Base-by-base conservation (phyloP, 2,797 vertebrate genomes). In the Bradypodion ventrale region DNA sequence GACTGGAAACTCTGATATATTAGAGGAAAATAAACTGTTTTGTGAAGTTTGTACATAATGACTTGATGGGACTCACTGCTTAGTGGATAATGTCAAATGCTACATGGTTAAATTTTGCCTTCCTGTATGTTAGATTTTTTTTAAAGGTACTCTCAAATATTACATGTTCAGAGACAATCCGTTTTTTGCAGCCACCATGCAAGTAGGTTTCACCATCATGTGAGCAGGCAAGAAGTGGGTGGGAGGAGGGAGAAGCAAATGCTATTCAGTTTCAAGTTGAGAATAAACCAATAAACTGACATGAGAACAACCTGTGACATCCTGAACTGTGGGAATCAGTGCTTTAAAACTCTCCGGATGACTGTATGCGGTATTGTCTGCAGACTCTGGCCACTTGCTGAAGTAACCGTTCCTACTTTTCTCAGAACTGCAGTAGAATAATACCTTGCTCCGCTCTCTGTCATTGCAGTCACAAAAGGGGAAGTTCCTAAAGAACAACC, bases 201-300 rank as follows among this genome's bases (percentile, higher is more conserved):
- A 25, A 42, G 21, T 46, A 27, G 72, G 23, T 60, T 44, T 78
- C 25, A 66, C 7, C 46, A 25, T 59, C 69, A 60, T 35, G 16
- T 49, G 9, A 62, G 7, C 23, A 70, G n/a, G n/a, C n/a, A n/a
- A n/a, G n/a, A n/a, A n/a, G n/a, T n/a, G n/a, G n/a, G n/a, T n/a
- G n/a, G n/a, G n/a, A n/a, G n/a, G n/a, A n/a, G n/a, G n/a, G n/a
- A n/a, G n/a, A n/a, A n/a, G 42, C 23, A 78, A 59, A 70, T n/a
- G 15, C 32, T 46, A 65, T 16, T 84, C 59, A 79, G 69, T 73
- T 78, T 78, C 76, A 52, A 63, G 49, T 49, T 73, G 42, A 73
- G 2, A 29, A 25, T 63, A 46, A 72, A 37, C 7, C 49, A 69
- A 59, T 63, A 62, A 72, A 46, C 7, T 37, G 69, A 59, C n/a